Percentiles rank a stretch among this genome's conserved stretches.
Evolutionary conservation across 30 jellyfish, hydroid and myxozoan species (phyloP).

Genomic region (Aurelia coerulea): DNA sequence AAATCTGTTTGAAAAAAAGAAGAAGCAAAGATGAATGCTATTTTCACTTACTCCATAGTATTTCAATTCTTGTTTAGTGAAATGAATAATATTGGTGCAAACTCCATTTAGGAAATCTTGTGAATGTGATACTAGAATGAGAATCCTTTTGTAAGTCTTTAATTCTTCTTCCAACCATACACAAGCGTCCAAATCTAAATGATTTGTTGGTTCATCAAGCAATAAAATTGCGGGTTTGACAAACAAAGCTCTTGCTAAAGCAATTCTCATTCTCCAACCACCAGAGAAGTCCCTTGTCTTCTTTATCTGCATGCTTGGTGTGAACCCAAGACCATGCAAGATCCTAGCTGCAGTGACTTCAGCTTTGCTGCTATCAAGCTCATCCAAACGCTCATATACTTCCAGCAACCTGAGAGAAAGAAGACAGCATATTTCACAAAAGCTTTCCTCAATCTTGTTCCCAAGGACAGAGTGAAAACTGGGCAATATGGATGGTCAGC

Average conservation of each 20-base stretch:
- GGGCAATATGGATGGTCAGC: no score
- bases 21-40: no score
- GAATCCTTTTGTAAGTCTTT: conserved; percentile 83
- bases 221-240: conserved; percentile 86
- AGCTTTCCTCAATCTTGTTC: not conserved
- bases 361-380: conserved; percentile 90
- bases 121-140: conserved; percentile 92
- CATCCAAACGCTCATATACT: conserved; percentile 91
- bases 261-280: conserved; percentile 98
- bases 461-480: no score
- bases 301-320: conserved; percentile 91
- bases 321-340: conserved; percentile 95
- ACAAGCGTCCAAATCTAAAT: conserved; percentile 93
- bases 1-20: no score
- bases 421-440: not conserved
- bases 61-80: conserved; percentile 52
- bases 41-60: conserved; percentile 78
- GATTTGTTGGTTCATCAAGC: conserved; percentile 98
- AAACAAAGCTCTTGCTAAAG: conserved; percentile 95
- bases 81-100: conserved; percentile 86
- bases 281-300: conserved; percentile 96
- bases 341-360: conserved; percentile 92
- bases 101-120: conserved; percentile 98
- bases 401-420: conserved; percentile 72
- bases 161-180: conserved; percentile 97